Conservation (phyloP, 2,113 vertebrate species). For the Neogale vison region DNA sequence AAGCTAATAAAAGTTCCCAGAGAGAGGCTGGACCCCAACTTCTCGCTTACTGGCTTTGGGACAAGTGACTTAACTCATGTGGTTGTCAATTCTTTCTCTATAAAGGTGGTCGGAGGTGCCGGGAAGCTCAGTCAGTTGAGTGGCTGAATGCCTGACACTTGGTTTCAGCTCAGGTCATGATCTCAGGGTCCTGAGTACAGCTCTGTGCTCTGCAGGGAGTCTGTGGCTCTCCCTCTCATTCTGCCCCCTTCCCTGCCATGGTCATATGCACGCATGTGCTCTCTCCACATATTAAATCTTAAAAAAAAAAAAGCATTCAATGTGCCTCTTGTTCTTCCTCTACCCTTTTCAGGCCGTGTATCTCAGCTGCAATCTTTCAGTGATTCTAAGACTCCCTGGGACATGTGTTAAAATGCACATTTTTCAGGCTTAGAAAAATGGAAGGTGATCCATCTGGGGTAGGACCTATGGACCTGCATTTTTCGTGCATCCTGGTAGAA, state of each 20-base stretch:
- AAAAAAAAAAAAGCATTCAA: not conserved
- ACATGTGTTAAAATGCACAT: not conserved
- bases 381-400: not conserved
- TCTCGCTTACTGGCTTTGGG: not conserved
- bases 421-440: not conserved
- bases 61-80: not conserved
- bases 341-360: not conserved
- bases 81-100: not conserved
- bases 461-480: not conserved
- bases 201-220: not conserved
- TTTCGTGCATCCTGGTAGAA: not conserved
- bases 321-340: no score
- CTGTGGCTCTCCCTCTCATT: not conserved
- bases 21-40: not conserved
- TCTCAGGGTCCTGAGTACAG: not conserved
- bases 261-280: not conserved
- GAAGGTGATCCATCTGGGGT: no score
- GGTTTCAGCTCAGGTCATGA: not conserved
- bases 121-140: not conserved
- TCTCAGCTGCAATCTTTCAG: not conserved
- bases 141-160: not conserved
- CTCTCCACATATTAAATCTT: not conserved
- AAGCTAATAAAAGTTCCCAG: not conserved
- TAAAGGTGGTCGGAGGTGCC: not conserved
- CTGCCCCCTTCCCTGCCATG: not conserved